Percentiles rank a stretch among this genome's conserved stretches.
Conservation (phyloP, 1,140 invertebrate genomes). For the Drosophila triauraria region DNA sequence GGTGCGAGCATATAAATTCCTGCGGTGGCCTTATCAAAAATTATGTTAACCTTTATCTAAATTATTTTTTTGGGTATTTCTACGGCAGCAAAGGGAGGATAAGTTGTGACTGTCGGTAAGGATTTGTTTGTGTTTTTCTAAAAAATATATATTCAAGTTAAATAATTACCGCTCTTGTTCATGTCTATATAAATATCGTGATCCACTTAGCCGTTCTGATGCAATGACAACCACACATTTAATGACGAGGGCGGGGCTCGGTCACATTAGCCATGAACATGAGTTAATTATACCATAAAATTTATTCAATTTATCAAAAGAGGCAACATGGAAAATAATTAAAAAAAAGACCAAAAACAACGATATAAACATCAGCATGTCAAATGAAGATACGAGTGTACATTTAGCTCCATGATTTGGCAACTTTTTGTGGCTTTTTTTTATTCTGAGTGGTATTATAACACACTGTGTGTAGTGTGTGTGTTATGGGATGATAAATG, state of each 20-base stretch:
- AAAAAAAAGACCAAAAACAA: constrained; percentile 47
- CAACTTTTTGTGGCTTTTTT: constrained; percentile 47
- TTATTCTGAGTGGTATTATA: constrained; percentile 12
- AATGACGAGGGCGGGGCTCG: constrained; percentile 39
- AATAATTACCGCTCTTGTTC: constrained; percentile 1
- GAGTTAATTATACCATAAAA: constrained; percentile 72
- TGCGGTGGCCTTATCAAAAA: constrained; percentile 63
- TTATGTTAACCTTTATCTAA: constrained; percentile 77
- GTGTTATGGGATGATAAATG: constrained; percentile 40
- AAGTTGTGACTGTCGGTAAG: constrained; percentile 16
- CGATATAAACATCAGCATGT: constrained; percentile 64
- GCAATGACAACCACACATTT: constrained; percentile 31
- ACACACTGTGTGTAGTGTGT: constrained; percentile 6
- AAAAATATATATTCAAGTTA: background rate
- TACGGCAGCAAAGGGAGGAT: constrained; percentile 3
- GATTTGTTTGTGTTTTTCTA: constrained; percentile 11
- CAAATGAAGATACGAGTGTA: constrained; percentile 54
- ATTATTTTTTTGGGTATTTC: constrained; percentile 49
- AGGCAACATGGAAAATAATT: constrained; percentile 37
- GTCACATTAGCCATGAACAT: constrained; percentile 69
- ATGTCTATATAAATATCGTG: constrained; percentile 27
- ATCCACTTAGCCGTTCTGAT: constrained; percentile 28
- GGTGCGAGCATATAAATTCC: constrained; percentile 82
- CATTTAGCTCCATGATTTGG: constrained; percentile 57
- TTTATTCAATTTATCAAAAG: constrained; percentile 72